Percentiles rank a stretch among this genome's conserved stretches.
phyloP scores from a whole-genome alignment of 2,888 invertebrate species.

The Dicycla oo region DNA sequence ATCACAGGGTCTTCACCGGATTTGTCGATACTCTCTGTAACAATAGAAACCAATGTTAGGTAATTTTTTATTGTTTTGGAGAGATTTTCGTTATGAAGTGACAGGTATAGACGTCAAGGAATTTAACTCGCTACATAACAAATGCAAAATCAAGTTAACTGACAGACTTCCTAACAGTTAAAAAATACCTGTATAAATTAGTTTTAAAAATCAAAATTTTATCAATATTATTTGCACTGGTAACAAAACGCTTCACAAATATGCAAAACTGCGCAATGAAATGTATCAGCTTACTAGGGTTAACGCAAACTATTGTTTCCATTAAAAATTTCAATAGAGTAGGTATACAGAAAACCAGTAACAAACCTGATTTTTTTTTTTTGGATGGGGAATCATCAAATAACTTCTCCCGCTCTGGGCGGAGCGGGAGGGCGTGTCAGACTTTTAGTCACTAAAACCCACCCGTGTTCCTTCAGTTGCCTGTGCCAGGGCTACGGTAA shows the following conservation, averaged over 20 bases:
- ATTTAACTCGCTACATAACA: neutral
- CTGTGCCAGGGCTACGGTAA: no score
- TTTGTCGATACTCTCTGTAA: constrained; percentile 88
- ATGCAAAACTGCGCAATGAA: neutral
- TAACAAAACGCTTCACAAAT: constrained; percentile 1
- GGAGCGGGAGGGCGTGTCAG: no score
- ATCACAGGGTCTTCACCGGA: constrained; percentile 86
- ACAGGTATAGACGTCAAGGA: neutral
- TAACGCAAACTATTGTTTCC: constrained; percentile 9
- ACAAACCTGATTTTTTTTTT: constrained; percentile 13
- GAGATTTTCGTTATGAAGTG: neutral
- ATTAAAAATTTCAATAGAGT: constrained; percentile 37
- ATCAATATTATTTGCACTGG: neutral
- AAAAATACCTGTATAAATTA: neutral
- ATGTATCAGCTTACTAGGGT: constrained; percentile 1
- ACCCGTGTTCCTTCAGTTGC: no score
- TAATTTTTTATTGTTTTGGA: neutral
- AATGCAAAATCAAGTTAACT: neutral
- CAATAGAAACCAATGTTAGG: constrained; percentile 66
- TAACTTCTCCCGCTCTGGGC: no score
- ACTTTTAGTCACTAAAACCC: no score
- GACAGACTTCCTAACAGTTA: neutral
- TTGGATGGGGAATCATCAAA: no score
- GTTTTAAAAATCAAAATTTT: no score
- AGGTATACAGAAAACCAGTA: constrained; percentile 7